Conservation (phyloP, 2,888 invertebrate genomes). For the Achlya flavicornis region DNA sequence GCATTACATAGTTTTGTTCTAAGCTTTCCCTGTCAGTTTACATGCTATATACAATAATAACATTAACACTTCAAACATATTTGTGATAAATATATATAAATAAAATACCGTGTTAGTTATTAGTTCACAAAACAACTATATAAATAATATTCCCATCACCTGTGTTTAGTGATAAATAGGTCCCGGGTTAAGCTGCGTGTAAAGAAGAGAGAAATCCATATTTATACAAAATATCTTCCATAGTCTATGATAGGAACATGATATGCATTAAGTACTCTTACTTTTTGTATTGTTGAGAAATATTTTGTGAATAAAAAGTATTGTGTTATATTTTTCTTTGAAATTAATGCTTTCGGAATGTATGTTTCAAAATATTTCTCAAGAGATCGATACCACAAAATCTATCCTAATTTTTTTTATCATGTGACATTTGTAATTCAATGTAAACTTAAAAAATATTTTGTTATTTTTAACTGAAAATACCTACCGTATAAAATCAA, state of each 20-base stretch:
- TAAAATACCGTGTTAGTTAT: constrained; percentile 28
- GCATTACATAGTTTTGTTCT: not conserved
- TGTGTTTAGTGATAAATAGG: constrained; percentile 83
- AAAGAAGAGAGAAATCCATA: constrained; percentile 80
- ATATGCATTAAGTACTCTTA: constrained; percentile 34
- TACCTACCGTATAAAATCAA: too few relatives aligned
- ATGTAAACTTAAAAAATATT: too few relatives aligned
- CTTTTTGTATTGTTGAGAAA: constrained; percentile 13
- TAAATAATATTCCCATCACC: constrained; percentile 80
- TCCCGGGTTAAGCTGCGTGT: constrained; percentile 85
- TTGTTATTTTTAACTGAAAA: too few relatives aligned
- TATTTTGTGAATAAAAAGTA: not conserved
- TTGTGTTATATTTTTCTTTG: too few relatives aligned
- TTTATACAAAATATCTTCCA: constrained; percentile 62
- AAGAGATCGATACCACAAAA: constrained; percentile 15
- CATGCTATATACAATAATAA: not conserved
- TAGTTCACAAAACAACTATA: constrained; percentile 59
- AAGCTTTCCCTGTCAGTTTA: not conserved
- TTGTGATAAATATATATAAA: constrained; percentile 16
- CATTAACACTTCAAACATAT: not conserved
- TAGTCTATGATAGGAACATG: constrained; percentile 36
- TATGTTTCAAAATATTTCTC: constrained; percentile 16
- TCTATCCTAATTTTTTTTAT: constrained; percentile 4
- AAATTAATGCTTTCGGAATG: too few relatives aligned
- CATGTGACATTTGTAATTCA: too few relatives aligned